Base-by-base conservation (phyloP, 2,888 invertebrate genomes). In the Apodemia hepburni region DNA sequence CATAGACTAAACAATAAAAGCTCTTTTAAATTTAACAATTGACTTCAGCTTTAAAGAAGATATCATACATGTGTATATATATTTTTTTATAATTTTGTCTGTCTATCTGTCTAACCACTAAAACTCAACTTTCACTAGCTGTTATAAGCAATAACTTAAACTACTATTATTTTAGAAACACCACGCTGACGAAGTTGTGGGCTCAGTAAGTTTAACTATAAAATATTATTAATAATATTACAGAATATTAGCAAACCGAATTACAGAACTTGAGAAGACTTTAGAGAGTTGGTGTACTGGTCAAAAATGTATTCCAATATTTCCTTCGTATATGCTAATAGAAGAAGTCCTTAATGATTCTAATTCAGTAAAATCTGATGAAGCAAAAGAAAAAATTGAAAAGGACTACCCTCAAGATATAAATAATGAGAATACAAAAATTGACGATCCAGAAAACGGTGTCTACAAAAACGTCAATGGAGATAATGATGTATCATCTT, bases 221-320 rank as follows among this genome's bases (percentile, higher is more conserved):
- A 33, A 33, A 38, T 38, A 12, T 38, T 3, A 11, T 38, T 15
- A 1, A 51, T 17, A 6, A 51, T 35, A 51, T 84, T 87, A 12
- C 73, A 97, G 97, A 85, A 96, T 97, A 70, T 85, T 97, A 64
- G 97, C 97, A 0, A 93, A 93, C 65, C 93, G 97, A 82, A 95
- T 97, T 71, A 93, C 95, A n/a, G 97, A 97, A 82, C 84, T 97
- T 59, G 97, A 97, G 74, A 95, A 94, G 76, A 94, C 95, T 59
- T 86, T 96, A 70, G 95, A 96, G 76, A 89, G 89, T 67, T 87
- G 93, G 75, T 91, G 93, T 63, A 93, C 93, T 64, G 89, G 88
- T 1, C 85, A 91, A 67, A 91, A 85, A 66, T 88, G 81, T 71
- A 84, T 90, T 51, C 89, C 92, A 59, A 85, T 91, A 74, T 94